Evolutionary conservation across 2,797 vertebrate genomes (phyloP), one percentile per base, ranked within the genome.

Genomic region (Gambusia yucatana): DNA sequence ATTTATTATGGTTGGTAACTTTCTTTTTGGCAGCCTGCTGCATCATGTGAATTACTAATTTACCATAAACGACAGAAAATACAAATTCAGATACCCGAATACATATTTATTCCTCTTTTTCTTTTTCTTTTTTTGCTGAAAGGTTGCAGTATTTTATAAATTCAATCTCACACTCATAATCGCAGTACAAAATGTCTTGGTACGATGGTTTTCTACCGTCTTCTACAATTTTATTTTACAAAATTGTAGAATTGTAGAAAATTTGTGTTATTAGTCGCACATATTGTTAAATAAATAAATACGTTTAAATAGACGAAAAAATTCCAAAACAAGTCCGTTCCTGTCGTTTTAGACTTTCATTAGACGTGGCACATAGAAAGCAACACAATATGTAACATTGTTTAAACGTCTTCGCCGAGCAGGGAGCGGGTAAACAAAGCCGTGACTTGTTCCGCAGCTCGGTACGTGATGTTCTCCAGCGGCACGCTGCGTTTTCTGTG

Each of bases 401-500:
- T 41, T 52, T n/a, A 50, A 28, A 43, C 3, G 16, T 17, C 8
- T 28, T 7, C 30, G 9, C 30, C 17, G 17, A 5, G 25, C 46
- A 36, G 71, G 9, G 30, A 36, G 47, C 30, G 4, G 47, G 7
- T 20, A 36, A 33, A 73, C 30, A 73, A 52, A 36, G 28, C 63
- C 6, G 9, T 13, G 39, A 25, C 20, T 41, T 67, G 63, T 41
- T 13, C 63, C 9, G 71, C 28, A 6, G 70, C 46, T 59, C 8
- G 52, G 52, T 20, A 75, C 73, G 73, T 50, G 73, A 44, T 75
- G 73, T 75, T 25, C 73, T 44, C 39, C 11, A 6, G 52, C 73
- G 20, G 39, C 8, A 4, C 17, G 0, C 55, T 92, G 93, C 89
- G 90, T 84, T 86, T 88, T 75, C 25, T 61, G 22, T 33, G 47